Conservation (phyloP, 2,888 invertebrate species). For the Apotomis betuletana region DNA sequence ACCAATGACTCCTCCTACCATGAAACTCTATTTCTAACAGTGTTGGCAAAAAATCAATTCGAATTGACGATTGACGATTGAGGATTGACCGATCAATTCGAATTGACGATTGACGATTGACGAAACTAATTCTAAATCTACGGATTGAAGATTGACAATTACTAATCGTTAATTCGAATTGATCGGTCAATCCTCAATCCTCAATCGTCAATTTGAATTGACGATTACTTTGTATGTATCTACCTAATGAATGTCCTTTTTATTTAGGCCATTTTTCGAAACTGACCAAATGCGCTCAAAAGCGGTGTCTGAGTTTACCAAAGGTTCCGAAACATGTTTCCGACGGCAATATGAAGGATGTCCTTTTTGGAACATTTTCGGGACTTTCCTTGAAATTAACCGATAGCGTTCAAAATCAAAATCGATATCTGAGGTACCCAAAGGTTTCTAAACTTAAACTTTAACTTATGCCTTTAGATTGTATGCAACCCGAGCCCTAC, state of each 20-base stretch:
- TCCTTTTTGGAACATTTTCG: too few relatives aligned
- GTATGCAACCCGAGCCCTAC: too few relatives aligned
- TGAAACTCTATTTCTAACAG: background rate
- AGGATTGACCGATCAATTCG: background rate
- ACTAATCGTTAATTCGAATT: conserved; percentile 1
- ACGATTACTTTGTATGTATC: background rate
- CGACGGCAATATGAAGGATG: too few relatives aligned
- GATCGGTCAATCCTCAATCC: background rate
- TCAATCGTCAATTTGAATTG: background rate
- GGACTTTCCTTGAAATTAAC: too few relatives aligned
- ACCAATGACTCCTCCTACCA: too few relatives aligned
- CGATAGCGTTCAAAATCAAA: too few relatives aligned
- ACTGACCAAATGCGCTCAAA: background rate
- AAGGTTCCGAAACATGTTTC: too few relatives aligned
- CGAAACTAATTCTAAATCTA: background rate
- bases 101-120: background rate
- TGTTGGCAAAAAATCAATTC: background rate
- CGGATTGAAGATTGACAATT: background rate
- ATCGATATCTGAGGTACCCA: too few relatives aligned
- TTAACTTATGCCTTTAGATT: too few relatives aligned
- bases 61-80: background rate
- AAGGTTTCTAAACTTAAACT: too few relatives aligned
- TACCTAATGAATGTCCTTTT: background rate
- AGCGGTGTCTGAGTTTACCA: too few relatives aligned
- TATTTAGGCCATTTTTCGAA: conserved; percentile 1